Evolutionary conservation across 92 coral and sea anemone species (phyloP), one percentile per base, ranked within the genome.

Genomic region (Nematostella vectensis): DNA sequence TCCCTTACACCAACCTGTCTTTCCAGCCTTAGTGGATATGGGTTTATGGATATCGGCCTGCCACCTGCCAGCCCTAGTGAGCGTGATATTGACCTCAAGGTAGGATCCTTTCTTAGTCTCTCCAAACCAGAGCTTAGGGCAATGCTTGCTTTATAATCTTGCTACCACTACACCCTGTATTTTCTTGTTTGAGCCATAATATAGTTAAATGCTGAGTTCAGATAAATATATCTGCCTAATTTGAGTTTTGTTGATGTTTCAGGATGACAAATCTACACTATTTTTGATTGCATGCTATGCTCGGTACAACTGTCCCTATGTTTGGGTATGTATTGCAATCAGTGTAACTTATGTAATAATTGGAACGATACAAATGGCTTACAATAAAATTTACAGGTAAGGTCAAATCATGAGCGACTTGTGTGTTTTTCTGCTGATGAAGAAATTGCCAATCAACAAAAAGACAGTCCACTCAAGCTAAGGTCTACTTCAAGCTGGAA

Each of bases 51-150:
- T 54, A 77, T 89, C 61, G 91, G 97, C 11, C 75, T 89, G 27
- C 97, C 97, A 9, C 98, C 98, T 23, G 98, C 98, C 3, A 91
- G 98, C 30, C 98, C 98, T 4, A 91, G 98, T 71, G 98, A 91
- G 31, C 76, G 83, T 63, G 97, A 89, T 57, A 84, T 81, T 49
- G 97, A 85, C 56, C 73, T 85, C 13, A 87, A 89, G 95, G 97
- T 25, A 39, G 8, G n/a, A n/a, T n/a, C n/a, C n/a, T n/a, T n/a
- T n/a, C n/a, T n/a, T n/a, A n/a, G n/a, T n/a, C n/a, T 19, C 2
- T 11, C 21, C n/a, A 9, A 27, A 11, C 39, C 11, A 13, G 20
- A 16, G 6, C 40, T 11, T 26, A 28, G 3, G 18, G 27, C 11
- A 23, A 31, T 10, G 17, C 30, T 13, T 19, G n/a, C n/a, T n/a